These are phyloP conservation scores for Tadarida brasiliensis DNA, from an alignment of 2,797 vertebrate genomes.

Conservation along the genomic window DNA sequence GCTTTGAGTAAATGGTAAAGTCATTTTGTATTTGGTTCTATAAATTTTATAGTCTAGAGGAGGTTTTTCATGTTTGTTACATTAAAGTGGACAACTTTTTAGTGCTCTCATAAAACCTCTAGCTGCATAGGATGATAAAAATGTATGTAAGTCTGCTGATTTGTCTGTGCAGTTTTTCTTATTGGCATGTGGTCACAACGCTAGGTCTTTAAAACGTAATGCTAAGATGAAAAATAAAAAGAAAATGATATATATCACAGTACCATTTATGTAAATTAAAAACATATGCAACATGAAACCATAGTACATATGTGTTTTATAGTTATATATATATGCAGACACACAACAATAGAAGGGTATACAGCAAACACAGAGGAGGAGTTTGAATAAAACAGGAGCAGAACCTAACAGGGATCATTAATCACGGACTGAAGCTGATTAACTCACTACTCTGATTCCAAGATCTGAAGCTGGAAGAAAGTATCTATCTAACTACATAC, in stretches of 20 bases:
- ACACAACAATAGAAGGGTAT: neutral
- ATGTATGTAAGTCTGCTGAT: neutral
- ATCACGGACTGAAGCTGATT: neutral
- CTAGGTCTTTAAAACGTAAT: neutral
- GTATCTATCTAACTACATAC: neutral
- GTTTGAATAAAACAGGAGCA: neutral
- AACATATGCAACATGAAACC: neutral
- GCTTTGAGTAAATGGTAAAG: neutral
- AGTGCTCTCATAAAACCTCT: neutral
- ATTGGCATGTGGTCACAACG: neutral
- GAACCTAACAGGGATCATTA: neutral
- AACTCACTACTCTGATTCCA: neutral
- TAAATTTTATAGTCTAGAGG: slow-evolving; percentile 24
- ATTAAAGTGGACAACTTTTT: slow-evolving; percentile 25
- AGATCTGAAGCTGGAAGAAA: neutral
- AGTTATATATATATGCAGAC: neutral
- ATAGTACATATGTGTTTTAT: neutral
- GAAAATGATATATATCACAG: neutral
- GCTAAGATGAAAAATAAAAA: neutral
- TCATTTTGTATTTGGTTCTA: neutral
- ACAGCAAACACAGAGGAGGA: neutral
- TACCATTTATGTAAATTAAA: slow-evolving; percentile 20
- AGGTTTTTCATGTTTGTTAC: neutral
- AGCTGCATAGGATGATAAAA: neutral
- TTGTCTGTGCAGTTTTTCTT: slow-evolving; percentile 10